Percentiles rank a stretch among this genome's conserved stretches.
Evolutionary conservation across 1,140 invertebrate genomes (phyloP).

Genomic region (Papilio polytes): DNA sequence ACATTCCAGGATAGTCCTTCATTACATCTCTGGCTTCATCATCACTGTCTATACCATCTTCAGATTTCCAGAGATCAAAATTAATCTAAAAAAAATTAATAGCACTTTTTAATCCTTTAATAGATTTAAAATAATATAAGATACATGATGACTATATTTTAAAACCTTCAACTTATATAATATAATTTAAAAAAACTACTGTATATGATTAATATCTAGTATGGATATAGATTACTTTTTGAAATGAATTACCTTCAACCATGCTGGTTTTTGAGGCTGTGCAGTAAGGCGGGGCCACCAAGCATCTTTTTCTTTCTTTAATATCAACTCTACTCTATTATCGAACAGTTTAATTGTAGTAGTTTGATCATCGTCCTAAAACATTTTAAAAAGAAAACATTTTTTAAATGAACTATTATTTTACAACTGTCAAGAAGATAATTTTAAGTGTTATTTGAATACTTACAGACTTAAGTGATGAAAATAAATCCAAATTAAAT

Average conservation of each 20-base stretch:
- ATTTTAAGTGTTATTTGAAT: slow-evolving; percentile 44
- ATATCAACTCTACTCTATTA: slow-evolving; percentile 90
- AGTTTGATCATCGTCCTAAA: slow-evolving; percentile 54
- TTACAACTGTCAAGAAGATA: background rate
- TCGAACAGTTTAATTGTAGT: slow-evolving; percentile 86
- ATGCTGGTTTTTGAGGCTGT: slow-evolving; percentile 92
- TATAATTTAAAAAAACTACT: no score
- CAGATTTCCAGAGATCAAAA: slow-evolving; percentile 93
- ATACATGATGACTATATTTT: background rate
- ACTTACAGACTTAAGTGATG: slow-evolving; percentile 88
- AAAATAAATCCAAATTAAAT: slow-evolving; percentile 90
- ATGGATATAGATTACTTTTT: no score
- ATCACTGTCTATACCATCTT: slow-evolving; percentile 87
- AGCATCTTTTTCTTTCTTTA: slow-evolving; percentile 88
- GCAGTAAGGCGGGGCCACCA: slow-evolving; percentile 94
- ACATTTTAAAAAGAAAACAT: slow-evolving; percentile 3
- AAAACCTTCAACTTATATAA: no score
- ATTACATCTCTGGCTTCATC: slow-evolving; percentile 87
- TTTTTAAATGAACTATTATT: background rate
- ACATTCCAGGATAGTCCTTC: slow-evolving; percentile 91
- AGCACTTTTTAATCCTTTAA: background rate
- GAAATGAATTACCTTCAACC: slow-evolving; percentile 89
- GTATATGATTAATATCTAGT: no score
- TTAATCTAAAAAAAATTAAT: slow-evolving; percentile 85
- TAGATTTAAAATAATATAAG: background rate